Evolutionary conservation across 2,797 vertebrate genomes (phyloP).

Genomic region (Sitta carolinensis): DNA sequence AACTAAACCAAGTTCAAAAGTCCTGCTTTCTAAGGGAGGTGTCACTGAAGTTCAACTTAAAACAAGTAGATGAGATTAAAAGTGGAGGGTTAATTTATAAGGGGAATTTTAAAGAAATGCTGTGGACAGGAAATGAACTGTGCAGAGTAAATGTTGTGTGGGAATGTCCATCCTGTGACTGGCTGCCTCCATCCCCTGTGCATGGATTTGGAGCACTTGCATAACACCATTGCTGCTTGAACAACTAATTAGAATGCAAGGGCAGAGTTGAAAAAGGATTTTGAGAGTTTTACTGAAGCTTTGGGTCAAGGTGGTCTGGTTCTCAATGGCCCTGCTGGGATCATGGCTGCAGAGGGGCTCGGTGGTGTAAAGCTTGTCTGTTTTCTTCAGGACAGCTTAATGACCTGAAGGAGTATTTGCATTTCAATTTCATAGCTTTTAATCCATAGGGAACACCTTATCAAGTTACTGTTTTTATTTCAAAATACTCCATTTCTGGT

Average conservation of each 20-base stretch:
- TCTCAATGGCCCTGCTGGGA: not conserved
- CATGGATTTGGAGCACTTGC: not conserved
- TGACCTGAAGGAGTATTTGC: not conserved
- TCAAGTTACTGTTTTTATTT: not conserved
- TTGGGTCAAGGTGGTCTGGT: not conserved
- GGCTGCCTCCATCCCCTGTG: not conserved
- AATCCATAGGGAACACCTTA: not conserved
- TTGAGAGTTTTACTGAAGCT: not conserved
- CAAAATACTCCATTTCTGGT: not conserved
- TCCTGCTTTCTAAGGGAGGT: not conserved
- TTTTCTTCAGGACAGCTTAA: not conserved
- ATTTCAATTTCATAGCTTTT: not conserved
- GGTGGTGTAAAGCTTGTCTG: not conserved
- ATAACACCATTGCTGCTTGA: not conserved
- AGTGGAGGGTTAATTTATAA: not conserved
- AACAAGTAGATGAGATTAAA: slow-evolving; percentile 9
- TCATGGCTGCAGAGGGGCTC: not conserved
- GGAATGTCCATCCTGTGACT: not conserved
- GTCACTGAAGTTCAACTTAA: slow-evolving; percentile 49
- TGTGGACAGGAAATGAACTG: not conserved
- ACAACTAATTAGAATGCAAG: not conserved
- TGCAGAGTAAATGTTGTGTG: not conserved
- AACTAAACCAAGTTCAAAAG: slow-evolving; percentile 50
- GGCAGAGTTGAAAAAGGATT: not conserved
- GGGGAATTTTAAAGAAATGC: not conserved